phyloP scores from a whole-genome alignment of 2,113 vertebrate genomes.

The Hydropotes inermis region DNA sequence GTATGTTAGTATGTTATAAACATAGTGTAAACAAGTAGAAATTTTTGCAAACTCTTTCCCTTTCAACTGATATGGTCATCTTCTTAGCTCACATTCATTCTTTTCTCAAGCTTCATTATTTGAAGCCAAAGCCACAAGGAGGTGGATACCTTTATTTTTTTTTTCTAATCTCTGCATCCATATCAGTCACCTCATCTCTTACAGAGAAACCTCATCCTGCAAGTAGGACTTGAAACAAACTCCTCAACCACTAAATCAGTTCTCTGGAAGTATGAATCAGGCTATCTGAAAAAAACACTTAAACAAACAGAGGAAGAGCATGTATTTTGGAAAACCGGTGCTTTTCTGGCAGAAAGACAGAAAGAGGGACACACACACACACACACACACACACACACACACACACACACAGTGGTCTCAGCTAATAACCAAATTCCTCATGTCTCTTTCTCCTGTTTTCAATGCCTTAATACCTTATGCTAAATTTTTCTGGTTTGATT shows the following conservation, averaged over 20 bases:
- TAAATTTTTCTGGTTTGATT: not conserved
- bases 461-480: not conserved
- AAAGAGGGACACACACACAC: not conserved
- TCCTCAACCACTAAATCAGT: not conserved
- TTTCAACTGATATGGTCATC: not conserved
- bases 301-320: slow-evolving; percentile 47
- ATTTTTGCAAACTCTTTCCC: not conserved
- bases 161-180: not conserved
- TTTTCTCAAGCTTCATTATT: not conserved
- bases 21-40: not conserved
- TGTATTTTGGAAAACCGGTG: slow-evolving; percentile 33
- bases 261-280: slow-evolving; percentile 33
- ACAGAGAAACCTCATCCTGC: not conserved
- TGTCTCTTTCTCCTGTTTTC: not conserved
- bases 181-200: not conserved
- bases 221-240: not conserved
- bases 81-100: not conserved
- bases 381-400: too few relatives aligned
- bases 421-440: not conserved
- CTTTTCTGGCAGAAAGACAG: not conserved
- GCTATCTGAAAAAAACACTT: slow-evolving; percentile 22
- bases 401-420: not conserved
- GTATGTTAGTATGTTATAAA: not conserved
- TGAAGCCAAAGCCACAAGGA: not conserved
- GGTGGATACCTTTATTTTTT: not conserved